Percentiles rank a stretch among this genome's conserved stretches.
These are phyloP conservation scores for Schlechtendalia chinensis DNA, from an alignment of 1,140 invertebrate species.

Conservation along the genomic window DNA sequence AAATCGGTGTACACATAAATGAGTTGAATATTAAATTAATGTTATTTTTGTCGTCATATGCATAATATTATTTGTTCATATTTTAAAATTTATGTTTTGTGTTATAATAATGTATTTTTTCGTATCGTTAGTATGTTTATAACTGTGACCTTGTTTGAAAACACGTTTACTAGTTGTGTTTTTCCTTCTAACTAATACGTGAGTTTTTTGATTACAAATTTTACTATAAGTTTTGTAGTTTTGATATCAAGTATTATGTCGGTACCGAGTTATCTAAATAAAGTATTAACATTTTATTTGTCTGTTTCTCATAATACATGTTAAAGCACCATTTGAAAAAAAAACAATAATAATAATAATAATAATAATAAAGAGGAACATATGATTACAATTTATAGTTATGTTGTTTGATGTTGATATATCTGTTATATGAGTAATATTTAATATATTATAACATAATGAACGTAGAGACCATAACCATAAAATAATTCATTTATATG, in stretches of 20 bases:
- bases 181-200: constrained; percentile 2
- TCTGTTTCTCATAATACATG: no score
- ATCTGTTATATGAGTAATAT: no score
- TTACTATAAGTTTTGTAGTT: not conserved
- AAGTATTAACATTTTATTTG: no score
- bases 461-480: no score
- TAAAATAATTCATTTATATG: no score
- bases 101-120: not conserved
- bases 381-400: no score
- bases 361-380: no score
- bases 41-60: not conserved
- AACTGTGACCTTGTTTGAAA: constrained; percentile 2
- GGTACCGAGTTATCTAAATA: not conserved
- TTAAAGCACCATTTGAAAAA: not conserved
- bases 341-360: no score
- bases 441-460: no score
- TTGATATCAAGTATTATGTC: no score
- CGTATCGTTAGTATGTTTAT: not conserved
- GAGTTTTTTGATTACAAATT: not conserved
- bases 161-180: not conserved
- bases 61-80: not conserved
- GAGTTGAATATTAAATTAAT: not conserved
- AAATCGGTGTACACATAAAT: not conserved
- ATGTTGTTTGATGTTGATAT: no score
- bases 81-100: not conserved